Conservation (phyloP, 2,888 invertebrate species). For the Drosophila ezoana region DNA sequence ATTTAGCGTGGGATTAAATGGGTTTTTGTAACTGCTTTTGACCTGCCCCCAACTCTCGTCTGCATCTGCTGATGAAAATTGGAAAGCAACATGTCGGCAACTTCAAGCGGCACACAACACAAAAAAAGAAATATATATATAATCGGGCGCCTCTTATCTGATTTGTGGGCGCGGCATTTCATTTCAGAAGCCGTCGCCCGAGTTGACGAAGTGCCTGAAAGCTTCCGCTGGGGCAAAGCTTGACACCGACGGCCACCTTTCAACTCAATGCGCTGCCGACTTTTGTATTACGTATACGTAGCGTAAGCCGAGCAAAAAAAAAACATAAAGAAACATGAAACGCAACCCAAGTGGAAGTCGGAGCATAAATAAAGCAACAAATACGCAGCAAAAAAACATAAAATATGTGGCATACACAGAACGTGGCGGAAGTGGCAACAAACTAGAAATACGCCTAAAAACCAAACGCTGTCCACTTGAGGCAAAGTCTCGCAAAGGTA, state of each 20-base stretch:
- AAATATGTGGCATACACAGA: constrained; percentile 55
- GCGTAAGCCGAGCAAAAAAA: constrained; percentile 28
- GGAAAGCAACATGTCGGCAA: constrained; percentile 67
- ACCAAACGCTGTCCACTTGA: constrained; percentile 75
- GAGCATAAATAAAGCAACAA: constrained; percentile 68
- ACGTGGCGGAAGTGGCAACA: constrained; percentile 71
- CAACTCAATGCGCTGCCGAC: constrained; percentile 63
- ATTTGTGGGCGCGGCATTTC: constrained; percentile 62
- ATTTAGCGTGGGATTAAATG: constrained; percentile 79
- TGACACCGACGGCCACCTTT: constrained; percentile 62
- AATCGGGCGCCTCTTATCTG: constrained; percentile 68
- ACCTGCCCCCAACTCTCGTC: constrained; percentile 29
- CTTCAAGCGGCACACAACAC: constrained; percentile 51
- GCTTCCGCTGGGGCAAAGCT: constrained; percentile 66
- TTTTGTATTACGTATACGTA: constrained; percentile 65
- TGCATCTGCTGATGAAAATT: constrained; percentile 64
- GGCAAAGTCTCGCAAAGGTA: constrained; percentile 19
- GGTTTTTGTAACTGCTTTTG: constrained; percentile 67
- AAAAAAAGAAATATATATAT: constrained; percentile 20
- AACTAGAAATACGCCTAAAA: constrained; percentile 49
- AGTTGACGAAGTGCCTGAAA: constrained; percentile 78
- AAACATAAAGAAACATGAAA: constrained; percentile 1
- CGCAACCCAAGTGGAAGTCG: constrained; percentile 30
- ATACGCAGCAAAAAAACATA: constrained; percentile 44
- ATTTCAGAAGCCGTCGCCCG: constrained; percentile 17